Evolutionary conservation across 1,140 invertebrate genomes (phyloP).

Genomic region (Pseudomyrmex cubaensis): DNA sequence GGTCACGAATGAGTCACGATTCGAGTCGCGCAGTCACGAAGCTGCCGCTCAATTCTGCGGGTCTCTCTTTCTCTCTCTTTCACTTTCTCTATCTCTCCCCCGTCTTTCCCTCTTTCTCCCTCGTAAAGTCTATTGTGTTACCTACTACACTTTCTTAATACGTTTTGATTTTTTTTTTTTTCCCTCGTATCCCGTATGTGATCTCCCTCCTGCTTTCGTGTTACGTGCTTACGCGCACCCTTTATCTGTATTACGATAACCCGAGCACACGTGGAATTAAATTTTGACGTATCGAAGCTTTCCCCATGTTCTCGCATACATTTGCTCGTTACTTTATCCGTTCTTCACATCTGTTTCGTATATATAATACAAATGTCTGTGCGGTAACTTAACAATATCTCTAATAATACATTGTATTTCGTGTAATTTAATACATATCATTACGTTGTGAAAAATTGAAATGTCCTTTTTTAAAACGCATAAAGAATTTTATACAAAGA

Average conservation of each 20-base stretch:
- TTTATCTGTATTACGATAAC: constrained; percentile 21
- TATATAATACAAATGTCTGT: too few species aligned
- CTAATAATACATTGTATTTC: too few species aligned
- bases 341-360: background rate
- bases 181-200: background rate
- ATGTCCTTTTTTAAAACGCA: too few species aligned
- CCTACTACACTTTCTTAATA: constrained; percentile 47
- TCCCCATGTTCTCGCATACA: background rate
- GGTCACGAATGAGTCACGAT: constrained; percentile 73
- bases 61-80: constrained; percentile 10
- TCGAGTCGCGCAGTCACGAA: constrained; percentile 67
- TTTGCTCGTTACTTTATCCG: background rate
- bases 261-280: constrained; percentile 1
- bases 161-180: constrained; percentile 35
- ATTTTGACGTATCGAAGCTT: constrained; percentile 13
- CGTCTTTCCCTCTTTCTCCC: background rate
- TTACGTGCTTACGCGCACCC: constrained; percentile 18
- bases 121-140: constrained; percentile 31
- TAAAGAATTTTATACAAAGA: too few species aligned
- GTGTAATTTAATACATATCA: too few species aligned
- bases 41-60: constrained; percentile 43
- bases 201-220: constrained; percentile 26
- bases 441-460: too few species aligned
- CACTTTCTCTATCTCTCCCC: background rate
- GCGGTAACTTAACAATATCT: too few species aligned